Evolutionary conservation across 2,797 vertebrate genomes (phyloP).

Genomic region (Sebastes diploproa): DNA sequence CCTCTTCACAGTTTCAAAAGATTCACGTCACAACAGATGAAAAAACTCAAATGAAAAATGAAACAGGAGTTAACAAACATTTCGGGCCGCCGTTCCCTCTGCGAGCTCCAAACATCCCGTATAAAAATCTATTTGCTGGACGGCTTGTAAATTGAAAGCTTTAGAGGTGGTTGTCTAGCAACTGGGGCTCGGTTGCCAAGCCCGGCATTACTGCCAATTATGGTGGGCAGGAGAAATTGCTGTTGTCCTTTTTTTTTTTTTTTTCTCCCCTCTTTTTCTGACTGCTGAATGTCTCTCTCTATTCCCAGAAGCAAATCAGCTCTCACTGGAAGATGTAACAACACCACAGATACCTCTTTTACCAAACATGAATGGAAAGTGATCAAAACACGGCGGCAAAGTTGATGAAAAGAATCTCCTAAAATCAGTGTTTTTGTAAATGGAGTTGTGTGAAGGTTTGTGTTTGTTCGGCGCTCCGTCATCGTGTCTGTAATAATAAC

Average conservation of each 20-base stretch:
- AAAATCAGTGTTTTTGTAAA: not conserved
- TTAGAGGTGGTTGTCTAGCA: constrained; percentile 78
- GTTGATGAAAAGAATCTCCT: not conserved
- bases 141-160: constrained; percentile 76
- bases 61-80: constrained; percentile 66
- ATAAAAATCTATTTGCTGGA: constrained; percentile 71
- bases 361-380: constrained; percentile 19
- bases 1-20: no score
- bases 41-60: constrained; percentile 42
- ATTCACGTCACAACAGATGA: no score
- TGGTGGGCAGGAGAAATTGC: constrained; percentile 56
- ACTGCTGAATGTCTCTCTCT: constrained; percentile 39
- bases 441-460: not conserved
- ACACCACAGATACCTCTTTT: constrained; percentile 2
- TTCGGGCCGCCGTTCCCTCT: constrained; percentile 57
- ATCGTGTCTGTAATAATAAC: not conserved
- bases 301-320: constrained; percentile 54
- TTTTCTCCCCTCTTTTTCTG: not conserved
- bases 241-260: constrained; percentile 35
- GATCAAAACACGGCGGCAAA: constrained; percentile 28
- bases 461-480: not conserved
- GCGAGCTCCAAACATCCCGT: constrained; percentile 65
- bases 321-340: constrained; percentile 43
- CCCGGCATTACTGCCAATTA: constrained; percentile 76
- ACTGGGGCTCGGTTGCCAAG: constrained; percentile 67